Evolutionary conservation across 2,113 vertebrate genomes (phyloP).

Genomic region (Plestiodon gilberti): DNA sequence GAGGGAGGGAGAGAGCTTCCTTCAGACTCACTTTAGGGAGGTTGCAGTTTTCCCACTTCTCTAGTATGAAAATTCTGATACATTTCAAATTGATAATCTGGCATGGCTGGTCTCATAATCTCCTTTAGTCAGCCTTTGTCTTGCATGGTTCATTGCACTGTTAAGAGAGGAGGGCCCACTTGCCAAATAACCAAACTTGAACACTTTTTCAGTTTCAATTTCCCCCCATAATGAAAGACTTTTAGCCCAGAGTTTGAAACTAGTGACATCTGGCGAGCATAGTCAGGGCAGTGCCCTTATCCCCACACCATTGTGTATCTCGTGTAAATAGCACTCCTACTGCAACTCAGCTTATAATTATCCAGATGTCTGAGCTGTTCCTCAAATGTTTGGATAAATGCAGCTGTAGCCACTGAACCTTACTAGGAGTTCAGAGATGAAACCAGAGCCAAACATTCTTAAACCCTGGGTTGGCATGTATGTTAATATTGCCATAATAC

Average conservation of each 20-base stretch:
- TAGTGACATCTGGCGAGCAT: neutral
- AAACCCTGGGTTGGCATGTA: neutral
- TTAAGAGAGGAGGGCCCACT: neutral
- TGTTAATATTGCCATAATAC: neutral
- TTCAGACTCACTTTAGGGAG: no score
- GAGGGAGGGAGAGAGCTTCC: no score
- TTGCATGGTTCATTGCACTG: neutral
- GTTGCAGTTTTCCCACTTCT: neutral
- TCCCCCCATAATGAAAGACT: neutral
- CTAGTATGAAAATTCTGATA: neutral
- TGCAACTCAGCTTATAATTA: neutral
- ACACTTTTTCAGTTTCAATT: neutral
- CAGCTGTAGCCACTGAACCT: neutral
- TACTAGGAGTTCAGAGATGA: slow-evolving; percentile 9
- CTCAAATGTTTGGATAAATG: neutral
- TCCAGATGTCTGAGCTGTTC: neutral
- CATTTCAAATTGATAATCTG: neutral
- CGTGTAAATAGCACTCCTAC: neutral
- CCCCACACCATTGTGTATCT: neutral
- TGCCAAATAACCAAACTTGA: neutral
- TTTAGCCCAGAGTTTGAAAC: neutral
- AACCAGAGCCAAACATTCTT: neutral
- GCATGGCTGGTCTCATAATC: neutral
- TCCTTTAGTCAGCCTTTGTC: neutral
- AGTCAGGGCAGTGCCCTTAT: neutral